These are phyloP conservation scores for Pseudopleuronectes americanus DNA, from an alignment of 2,797 vertebrate species.

Conservation along the genomic window DNA sequence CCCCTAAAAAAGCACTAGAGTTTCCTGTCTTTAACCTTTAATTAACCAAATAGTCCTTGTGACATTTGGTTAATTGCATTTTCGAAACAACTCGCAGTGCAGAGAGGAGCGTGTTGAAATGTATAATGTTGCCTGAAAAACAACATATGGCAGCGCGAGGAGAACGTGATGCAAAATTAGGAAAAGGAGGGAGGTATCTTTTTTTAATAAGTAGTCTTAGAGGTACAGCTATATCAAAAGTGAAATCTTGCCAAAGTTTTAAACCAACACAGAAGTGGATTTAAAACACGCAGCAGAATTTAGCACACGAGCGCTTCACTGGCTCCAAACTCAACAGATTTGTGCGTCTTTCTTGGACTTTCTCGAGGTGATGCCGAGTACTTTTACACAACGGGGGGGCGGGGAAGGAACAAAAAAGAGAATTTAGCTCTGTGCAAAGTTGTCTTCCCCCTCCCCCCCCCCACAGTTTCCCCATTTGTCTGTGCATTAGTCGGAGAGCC, in stretches of 20 bases:
- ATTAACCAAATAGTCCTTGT: slow-evolving; percentile 32
- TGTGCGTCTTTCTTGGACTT: slow-evolving; percentile 43
- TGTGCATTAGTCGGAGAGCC: slow-evolving; percentile 75
- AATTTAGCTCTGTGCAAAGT: slow-evolving; percentile 46
- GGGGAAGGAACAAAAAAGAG: slow-evolving; percentile 57
- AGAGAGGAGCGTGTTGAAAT: neutral
- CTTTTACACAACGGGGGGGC: slow-evolving; percentile 58
- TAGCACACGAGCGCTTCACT: slow-evolving; percentile 22
- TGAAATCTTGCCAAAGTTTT: neutral
- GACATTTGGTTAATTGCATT: slow-evolving; percentile 29
- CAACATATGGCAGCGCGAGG: slow-evolving; percentile 31
- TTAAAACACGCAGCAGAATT: slow-evolving; percentile 24
- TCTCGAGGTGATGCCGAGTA: slow-evolving; percentile 61
- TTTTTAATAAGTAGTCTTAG: neutral
- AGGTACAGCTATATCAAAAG: neutral
- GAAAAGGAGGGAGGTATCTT: neutral
- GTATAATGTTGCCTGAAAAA: slow-evolving; percentile 21
- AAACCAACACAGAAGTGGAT: slow-evolving; percentile 13
- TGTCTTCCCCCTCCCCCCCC: neutral
- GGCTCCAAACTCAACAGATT: slow-evolving; percentile 21
- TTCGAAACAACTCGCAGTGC: neutral
- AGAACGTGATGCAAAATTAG: slow-evolving; percentile 15
- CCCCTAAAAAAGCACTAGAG: neutral
- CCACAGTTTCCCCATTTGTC: slow-evolving; percentile 65
- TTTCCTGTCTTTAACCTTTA: slow-evolving; percentile 48